Percentiles rank a stretch among this genome's conserved stretches.
phyloP scores from a whole-genome alignment of 2,797 vertebrate species.

The Thunnus albacares region DNA sequence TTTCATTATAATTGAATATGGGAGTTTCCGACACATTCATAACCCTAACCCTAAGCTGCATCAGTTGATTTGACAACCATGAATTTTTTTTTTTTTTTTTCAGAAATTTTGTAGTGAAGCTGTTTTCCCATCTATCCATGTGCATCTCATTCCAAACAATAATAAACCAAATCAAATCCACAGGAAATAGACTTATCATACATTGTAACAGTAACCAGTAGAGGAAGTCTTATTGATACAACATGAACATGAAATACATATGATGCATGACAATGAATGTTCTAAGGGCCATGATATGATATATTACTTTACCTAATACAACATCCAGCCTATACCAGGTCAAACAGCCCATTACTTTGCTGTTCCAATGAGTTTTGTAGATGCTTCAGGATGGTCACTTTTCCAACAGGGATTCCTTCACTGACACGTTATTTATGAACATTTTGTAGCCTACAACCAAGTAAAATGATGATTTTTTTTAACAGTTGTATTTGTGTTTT shows the following conservation, averaged over 20 bases:
- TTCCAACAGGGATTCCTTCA: not conserved
- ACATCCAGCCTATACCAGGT: not conserved
- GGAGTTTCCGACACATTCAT: not conserved
- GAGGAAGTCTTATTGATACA: not conserved
- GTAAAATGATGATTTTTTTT: not conserved
- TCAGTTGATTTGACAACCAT: not conserved
- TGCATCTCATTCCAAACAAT: not conserved
- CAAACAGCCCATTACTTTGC: not conserved
- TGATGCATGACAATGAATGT: not conserved
- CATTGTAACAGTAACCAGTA: not conserved
- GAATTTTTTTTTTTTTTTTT: not conserved
- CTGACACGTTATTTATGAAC: not conserved
- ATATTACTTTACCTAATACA: not conserved
- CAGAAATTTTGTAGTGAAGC: not conserved
- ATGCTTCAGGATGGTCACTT: not conserved
- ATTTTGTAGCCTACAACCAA: not conserved
- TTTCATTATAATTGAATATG: not conserved
- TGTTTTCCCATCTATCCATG: not conserved
- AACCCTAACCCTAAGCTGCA: not conserved
- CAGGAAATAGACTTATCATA: not conserved
- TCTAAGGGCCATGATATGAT: not conserved
- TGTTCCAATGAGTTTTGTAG: not conserved
- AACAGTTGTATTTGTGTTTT: constrained; percentile 59
- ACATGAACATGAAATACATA: not conserved
- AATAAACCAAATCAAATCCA: constrained; percentile 14